Percentiles rank a stretch among this genome's conserved stretches.
These are phyloP conservation scores for Chionodraco myersi DNA, from an alignment of 2,113 vertebrate species.

Conservation along the genomic window DNA sequence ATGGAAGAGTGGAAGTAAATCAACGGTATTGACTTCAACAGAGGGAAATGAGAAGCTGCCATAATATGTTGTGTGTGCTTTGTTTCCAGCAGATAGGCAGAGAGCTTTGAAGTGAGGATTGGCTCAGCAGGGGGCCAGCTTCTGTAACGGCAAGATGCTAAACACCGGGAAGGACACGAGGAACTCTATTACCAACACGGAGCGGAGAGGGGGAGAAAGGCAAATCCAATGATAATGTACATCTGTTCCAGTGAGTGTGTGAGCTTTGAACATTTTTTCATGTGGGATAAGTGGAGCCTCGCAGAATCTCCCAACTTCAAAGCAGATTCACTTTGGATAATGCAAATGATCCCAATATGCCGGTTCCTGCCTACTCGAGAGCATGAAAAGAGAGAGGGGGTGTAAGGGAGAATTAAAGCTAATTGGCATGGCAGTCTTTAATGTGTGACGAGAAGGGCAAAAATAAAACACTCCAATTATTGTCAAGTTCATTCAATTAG, in stretches of 20 bases:
- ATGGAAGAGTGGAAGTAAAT: slow-evolving; percentile 83
- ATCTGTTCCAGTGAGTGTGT: slow-evolving; percentile 99
- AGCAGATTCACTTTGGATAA: slow-evolving; percentile 96
- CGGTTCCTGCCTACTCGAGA: slow-evolving; percentile 87
- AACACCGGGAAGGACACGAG: slow-evolving; percentile 88
- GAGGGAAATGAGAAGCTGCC: slow-evolving; percentile 91
- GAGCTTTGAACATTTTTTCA: slow-evolving; percentile 98
- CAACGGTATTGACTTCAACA: slow-evolving; percentile 91
- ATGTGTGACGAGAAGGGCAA: slow-evolving; percentile 84
- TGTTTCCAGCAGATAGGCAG: slow-evolving; percentile 93
- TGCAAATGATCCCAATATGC: slow-evolving; percentile 98
- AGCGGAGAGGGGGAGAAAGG: slow-evolving; percentile 86
- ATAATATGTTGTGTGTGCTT: slow-evolving; percentile 91
- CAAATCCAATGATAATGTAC: slow-evolving; percentile 99
- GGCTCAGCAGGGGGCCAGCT: slow-evolving; percentile 93
- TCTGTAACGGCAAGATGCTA: slow-evolving; percentile 93
- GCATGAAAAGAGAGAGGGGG: slow-evolving; percentile 84
- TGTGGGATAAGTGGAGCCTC: slow-evolving; percentile 94
- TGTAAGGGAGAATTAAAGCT: slow-evolving; percentile 85
- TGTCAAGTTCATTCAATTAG: slow-evolving; percentile 81
- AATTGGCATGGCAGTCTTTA: slow-evolving; percentile 96
- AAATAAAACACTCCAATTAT: slow-evolving; percentile 81
- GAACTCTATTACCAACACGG: slow-evolving; percentile 93
- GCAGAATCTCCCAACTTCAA: slow-evolving; percentile 98
- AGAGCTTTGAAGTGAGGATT: slow-evolving; percentile 97